Percentiles rank a stretch among this genome's conserved stretches.
Evolutionary conservation across 2,888 invertebrate species (phyloP).

Genomic region (Xanthia icteritia): DNA sequence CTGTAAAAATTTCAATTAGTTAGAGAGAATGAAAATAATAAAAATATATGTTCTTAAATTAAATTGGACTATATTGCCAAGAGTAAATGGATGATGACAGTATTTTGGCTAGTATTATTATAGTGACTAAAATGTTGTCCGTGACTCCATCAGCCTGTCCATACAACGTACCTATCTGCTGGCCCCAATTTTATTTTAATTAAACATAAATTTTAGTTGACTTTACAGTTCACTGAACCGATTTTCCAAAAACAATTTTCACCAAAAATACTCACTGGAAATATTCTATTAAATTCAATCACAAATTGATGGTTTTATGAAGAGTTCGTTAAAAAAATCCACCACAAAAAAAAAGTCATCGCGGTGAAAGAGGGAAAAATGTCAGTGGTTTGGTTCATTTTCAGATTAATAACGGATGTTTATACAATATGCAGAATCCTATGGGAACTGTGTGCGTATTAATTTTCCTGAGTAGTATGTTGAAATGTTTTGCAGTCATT

Average conservation of each 20-base stretch:
- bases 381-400: constrained; percentile 13
- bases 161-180: no score
- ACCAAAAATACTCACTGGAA: no score
- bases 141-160: no score
- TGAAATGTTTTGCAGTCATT: constrained; percentile 6
- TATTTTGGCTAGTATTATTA: no score
- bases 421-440: constrained; percentile 5
- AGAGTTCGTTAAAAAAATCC: neutral
- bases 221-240: neutral
- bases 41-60: no score
- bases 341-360: neutral
- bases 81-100: no score
- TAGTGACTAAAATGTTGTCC: no score
- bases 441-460: constrained; percentile 26
- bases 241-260: neutral
- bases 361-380: neutral
- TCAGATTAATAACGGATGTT: constrained; percentile 18
- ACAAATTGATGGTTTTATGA: neutral
- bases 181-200: neutral
- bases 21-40: no score
- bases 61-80: no score
- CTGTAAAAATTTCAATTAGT: neutral
- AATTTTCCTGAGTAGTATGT: constrained; percentile 39
- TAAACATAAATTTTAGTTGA: neutral
- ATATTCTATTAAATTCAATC: neutral